Conservation (phyloP, 2,113 vertebrate genomes). For the Galbula dea region DNA sequence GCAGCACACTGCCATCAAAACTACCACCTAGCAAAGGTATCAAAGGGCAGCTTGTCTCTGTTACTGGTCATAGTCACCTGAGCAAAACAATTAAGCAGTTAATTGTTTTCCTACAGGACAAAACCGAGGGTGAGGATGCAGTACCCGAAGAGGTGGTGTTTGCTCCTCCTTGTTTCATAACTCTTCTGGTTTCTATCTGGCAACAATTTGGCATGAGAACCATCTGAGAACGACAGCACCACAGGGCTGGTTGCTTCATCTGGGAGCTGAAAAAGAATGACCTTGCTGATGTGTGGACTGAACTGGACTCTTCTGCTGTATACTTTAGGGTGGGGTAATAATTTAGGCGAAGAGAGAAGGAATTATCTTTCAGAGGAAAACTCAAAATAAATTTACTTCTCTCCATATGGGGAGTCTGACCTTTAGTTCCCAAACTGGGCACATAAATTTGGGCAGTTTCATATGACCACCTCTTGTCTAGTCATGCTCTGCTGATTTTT, state of each 20-base stretch:
- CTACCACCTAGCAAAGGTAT: neutral
- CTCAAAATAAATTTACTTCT: neutral
- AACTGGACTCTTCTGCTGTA: neutral
- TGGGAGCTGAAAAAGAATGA: neutral
- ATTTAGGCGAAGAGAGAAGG: neutral
- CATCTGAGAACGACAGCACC: neutral
- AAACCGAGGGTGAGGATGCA: neutral
- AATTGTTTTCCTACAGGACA: neutral
- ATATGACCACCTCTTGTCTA: neutral
- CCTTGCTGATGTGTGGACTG: neutral
- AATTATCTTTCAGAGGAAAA: neutral
- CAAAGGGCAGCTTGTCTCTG: neutral
- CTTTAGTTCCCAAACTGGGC: neutral
- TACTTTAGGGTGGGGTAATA: neutral
- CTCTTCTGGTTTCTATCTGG: neutral
- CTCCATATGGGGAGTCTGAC: neutral
- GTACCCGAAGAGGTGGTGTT: neutral
- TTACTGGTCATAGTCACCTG: neutral
- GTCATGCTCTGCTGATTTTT: neutral
- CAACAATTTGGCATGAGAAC: neutral
- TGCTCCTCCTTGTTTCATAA: neutral
- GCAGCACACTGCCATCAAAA: neutral
- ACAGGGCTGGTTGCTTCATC: neutral
- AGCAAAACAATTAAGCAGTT: neutral
- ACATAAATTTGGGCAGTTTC: neutral